phyloP scores from a whole-genome alignment of 2,797 vertebrate species.

The Silurus lanzhouensis region DNA sequence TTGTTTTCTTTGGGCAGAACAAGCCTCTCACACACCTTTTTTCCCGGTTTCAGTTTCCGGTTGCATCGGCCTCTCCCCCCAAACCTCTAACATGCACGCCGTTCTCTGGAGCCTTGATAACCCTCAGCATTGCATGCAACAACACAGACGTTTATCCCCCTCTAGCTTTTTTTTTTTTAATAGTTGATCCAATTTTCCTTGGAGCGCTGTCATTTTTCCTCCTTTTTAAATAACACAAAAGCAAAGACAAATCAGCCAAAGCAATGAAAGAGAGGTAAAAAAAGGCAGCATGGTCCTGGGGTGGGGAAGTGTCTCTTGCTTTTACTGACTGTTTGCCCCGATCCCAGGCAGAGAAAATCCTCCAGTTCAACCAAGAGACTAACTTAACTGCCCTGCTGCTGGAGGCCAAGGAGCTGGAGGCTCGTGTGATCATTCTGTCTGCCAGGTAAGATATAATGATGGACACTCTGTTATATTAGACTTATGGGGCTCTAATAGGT shows the following conservation, averaged over 20 bases:
- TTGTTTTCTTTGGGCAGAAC: constrained; percentile 73
- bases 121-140: constrained; percentile 97
- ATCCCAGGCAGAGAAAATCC: constrained; percentile 99
- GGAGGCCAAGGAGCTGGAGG: constrained; percentile 97
- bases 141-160: constrained; percentile 76
- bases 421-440: constrained; percentile 95
- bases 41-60: constrained; percentile 87
- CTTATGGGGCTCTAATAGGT: neutral
- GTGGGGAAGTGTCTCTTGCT: constrained; percentile 69
- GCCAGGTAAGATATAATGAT: constrained; percentile 81
- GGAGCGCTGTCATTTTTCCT: constrained; percentile 76
- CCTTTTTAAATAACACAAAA: constrained; percentile 67
- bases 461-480: neutral
- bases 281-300: constrained; percentile 69
- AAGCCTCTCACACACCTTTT: constrained; percentile 66
- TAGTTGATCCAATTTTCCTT: constrained; percentile 75
- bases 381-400: constrained; percentile 96
- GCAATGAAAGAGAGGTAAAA: constrained; percentile 56
- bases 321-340: constrained; percentile 79
- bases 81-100: constrained; percentile 96
- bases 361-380: constrained; percentile 98
- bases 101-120: constrained; percentile 95
- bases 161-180: constrained; percentile 73
- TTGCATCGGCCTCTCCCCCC: constrained; percentile 89
- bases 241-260: constrained; percentile 58